Conservation (phyloP, 2,797 vertebrate species). For the Parambassis ranga region DNA sequence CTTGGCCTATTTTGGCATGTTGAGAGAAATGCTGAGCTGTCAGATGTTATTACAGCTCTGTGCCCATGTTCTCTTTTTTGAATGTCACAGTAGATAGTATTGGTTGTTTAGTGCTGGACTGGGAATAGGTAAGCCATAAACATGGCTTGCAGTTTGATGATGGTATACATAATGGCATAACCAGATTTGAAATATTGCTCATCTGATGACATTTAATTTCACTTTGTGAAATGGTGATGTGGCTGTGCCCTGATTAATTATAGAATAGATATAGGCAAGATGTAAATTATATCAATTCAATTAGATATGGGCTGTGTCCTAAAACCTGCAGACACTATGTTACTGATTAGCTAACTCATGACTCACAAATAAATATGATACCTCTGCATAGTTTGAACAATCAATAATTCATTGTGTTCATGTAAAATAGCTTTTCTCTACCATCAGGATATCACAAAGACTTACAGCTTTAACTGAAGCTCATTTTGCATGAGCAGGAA, state of each 20-base stretch:
- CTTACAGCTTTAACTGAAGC: background rate
- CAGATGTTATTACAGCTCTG: background rate
- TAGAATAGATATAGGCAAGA: too few species aligned
- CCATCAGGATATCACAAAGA: background rate
- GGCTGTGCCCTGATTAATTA: background rate
- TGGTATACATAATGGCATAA: background rate
- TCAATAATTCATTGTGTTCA: background rate
- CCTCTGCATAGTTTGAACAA: background rate
- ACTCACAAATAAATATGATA: background rate
- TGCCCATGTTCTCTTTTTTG: background rate
- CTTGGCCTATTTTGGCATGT: background rate
- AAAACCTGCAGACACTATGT: background rate
- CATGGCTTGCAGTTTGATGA: background rate
- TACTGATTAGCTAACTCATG: background rate
- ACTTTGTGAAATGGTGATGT: too few species aligned
- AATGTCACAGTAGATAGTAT: background rate
- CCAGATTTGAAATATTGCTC: background rate
- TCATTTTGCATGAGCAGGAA: conserved; percentile 1
- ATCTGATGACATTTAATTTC: background rate
- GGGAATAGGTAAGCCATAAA: too few species aligned
- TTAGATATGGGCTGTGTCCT: too few species aligned
- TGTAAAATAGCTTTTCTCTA: background rate
- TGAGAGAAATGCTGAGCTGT: background rate
- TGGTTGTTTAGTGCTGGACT: background rate
- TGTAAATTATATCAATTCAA: too few species aligned